phyloP scores from a whole-genome alignment of 2,797 vertebrate genomes.

The Xiphorhynchus erythropygius region DNA sequence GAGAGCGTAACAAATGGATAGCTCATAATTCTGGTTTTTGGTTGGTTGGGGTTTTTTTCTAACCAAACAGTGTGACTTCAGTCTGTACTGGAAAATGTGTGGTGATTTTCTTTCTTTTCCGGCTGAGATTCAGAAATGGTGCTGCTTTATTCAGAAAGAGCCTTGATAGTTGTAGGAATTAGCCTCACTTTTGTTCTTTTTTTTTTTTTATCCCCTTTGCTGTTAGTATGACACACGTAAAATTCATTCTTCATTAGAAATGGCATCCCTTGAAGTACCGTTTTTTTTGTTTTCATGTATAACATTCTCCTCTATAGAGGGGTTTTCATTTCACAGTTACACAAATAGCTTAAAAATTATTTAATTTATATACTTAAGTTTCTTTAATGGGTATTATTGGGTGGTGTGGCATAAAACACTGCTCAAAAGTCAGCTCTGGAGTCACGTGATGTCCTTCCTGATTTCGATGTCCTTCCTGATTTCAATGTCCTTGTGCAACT shows the following conservation, averaged over 20 bases:
- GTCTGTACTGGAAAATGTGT: background rate
- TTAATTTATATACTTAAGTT: background rate
- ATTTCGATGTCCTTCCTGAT: background rate
- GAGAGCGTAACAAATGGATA: constrained; percentile 25
- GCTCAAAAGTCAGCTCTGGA: background rate
- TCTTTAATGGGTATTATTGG: background rate
- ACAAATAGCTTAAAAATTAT: background rate
- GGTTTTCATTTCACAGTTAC: background rate
- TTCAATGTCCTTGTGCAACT: background rate
- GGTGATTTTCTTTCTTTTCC: background rate
- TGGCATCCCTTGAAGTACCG: background rate
- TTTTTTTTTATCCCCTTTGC: background rate
- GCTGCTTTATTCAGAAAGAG: background rate
- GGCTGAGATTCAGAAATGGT: background rate
- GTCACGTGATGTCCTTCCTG: background rate
- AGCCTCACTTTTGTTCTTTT: background rate
- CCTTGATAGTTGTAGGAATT: background rate
- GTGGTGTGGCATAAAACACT: background rate
- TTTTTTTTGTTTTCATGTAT: background rate
- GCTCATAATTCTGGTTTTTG: background rate
- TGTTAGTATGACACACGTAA: background rate
- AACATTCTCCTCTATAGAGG: background rate
- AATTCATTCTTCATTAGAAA: background rate
- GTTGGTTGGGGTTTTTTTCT: background rate
- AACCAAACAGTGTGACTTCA: background rate